A percentile compares a stretch with the other conserved stretches of the same genome.
Conservation (phyloP, 2,113 vertebrate genomes). For the Heloderma charlesbogerti region DNA sequence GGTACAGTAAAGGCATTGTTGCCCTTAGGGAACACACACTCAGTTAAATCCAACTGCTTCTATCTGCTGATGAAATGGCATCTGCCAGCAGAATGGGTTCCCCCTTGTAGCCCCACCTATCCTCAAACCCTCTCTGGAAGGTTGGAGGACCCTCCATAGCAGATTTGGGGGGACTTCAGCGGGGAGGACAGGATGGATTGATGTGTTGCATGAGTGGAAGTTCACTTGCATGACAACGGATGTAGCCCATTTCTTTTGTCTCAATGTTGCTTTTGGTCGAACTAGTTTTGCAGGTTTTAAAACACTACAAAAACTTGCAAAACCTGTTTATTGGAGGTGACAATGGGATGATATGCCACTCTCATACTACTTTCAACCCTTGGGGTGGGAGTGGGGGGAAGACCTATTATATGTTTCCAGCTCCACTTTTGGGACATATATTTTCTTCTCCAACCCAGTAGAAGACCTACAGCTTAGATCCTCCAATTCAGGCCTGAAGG, state of each 20-base stretch:
- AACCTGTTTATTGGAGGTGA: too few relatives aligned
- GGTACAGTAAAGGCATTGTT: neutral
- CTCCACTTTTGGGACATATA: too few relatives aligned
- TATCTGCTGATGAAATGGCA: neutral
- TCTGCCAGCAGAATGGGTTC: neutral
- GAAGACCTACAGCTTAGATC: too few relatives aligned
- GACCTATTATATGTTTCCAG: too few relatives aligned
- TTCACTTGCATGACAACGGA: neutral
- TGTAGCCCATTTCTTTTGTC: neutral
- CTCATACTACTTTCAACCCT: too few relatives aligned
- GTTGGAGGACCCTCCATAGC: neutral
- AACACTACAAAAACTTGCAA: too few relatives aligned
- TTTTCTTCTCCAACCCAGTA: too few relatives aligned
- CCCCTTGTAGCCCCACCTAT: neutral
- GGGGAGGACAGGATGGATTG: neutral
- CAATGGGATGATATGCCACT: too few relatives aligned
- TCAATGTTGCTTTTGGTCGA: too few relatives aligned
- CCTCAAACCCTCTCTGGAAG: neutral
- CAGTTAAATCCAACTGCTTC: neutral
- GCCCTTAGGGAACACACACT: neutral
- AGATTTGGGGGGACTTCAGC: neutral
- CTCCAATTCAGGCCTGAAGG: too few relatives aligned
- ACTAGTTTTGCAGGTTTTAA: too few relatives aligned
- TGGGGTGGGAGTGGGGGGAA: too few relatives aligned
- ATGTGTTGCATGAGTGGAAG: neutral